phyloP scores from a whole-genome alignment of 2,888 invertebrate species.

The Zaprionus bogoriensis region DNA sequence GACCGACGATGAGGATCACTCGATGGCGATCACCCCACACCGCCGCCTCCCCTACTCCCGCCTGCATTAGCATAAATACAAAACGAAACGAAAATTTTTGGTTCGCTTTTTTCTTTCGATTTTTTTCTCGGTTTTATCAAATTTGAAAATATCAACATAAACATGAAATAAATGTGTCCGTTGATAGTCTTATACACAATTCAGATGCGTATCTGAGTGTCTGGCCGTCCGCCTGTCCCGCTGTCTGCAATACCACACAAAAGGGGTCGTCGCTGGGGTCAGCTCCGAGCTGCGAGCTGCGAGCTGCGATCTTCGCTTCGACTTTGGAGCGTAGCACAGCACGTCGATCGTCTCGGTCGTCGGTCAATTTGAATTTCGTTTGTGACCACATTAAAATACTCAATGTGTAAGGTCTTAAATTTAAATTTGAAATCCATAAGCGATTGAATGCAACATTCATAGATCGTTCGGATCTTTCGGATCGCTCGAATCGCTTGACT shows the following conservation, averaged over 20 bases:
- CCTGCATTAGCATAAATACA: slow-evolving; percentile 62
- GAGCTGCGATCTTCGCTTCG: not conserved
- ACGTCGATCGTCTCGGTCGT: slow-evolving; percentile 32
- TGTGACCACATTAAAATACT: slow-evolving; percentile 80
- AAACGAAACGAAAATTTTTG: slow-evolving; percentile 51
- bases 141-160: slow-evolving; percentile 79
- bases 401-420: slow-evolving; percentile 81
- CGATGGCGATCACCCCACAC: slow-evolving; percentile 9
- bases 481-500: not conserved
- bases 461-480: slow-evolving; percentile 49
- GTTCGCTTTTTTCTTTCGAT: slow-evolving; percentile 25
- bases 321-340: slow-evolving; percentile 29
- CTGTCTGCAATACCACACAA: slow-evolving; percentile 54
- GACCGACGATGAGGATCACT: slow-evolving; percentile 50
- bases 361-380: slow-evolving; percentile 72
- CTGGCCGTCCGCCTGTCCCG: not conserved
- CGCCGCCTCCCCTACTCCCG: not conserved
- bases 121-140: slow-evolving; percentile 59
- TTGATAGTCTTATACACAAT: slow-evolving; percentile 75
- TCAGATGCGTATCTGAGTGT: slow-evolving; percentile 71
- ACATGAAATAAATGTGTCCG: slow-evolving; percentile 79
- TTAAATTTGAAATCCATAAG: slow-evolving; percentile 78
- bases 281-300: slow-evolving; percentile 16
- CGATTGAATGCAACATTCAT: slow-evolving; percentile 76
- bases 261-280: slow-evolving; percentile 67